Evolutionary conservation across 2,888 invertebrate genomes (phyloP), one percentile per base, ranked within the genome.

Genomic region (Drosophila mimetica): DNA sequence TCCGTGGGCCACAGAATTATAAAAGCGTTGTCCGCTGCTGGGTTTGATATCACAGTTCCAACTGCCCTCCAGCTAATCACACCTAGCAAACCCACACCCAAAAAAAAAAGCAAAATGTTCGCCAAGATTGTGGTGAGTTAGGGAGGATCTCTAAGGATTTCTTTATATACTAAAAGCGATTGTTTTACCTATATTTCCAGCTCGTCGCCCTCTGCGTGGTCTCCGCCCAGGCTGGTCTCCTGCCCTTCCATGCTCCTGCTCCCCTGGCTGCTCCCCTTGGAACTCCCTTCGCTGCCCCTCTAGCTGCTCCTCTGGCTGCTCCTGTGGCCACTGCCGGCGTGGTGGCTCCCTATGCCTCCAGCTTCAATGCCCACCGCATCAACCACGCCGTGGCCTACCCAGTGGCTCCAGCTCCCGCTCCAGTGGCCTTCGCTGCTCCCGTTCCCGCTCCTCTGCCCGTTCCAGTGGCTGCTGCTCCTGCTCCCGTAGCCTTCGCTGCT

Each of bases 361-460:
- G 95, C 13, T 96, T 95, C 92, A 95, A 95, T 66, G 95, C 95
- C 0, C 96, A 95, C 81, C 93, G 94, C 18, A 93, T 96, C 59
- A 95, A 96, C 92, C 96, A 96, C 81, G 96, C 96, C 0, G 93
- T 95, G 4, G 50, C 75, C 72, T 11, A 72, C 77, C 58, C 73
- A 14, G 55, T 73, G 32, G 74, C 74, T 28, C 71, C 77, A 6
- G 64, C 66, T n/a, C 51, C 74, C n/a, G 64, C 75, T 18, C 50
- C 67, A 37, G 64, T 65, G 16, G 46, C 70, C 42, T 61, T 59
- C 28, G 53, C 63, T 6, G 74, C 74, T 36, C 52, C 71, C 47
- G 75, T 75, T 13, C 80, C 77, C 6, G 75, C 77, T 22, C 77
- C 80, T 2, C 72, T 61, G 6, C 51, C 46, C 9, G 32, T 69